Base-by-base conservation (phyloP, 2,888 invertebrate genomes). In the Synanthedon formicaeformis region DNA sequence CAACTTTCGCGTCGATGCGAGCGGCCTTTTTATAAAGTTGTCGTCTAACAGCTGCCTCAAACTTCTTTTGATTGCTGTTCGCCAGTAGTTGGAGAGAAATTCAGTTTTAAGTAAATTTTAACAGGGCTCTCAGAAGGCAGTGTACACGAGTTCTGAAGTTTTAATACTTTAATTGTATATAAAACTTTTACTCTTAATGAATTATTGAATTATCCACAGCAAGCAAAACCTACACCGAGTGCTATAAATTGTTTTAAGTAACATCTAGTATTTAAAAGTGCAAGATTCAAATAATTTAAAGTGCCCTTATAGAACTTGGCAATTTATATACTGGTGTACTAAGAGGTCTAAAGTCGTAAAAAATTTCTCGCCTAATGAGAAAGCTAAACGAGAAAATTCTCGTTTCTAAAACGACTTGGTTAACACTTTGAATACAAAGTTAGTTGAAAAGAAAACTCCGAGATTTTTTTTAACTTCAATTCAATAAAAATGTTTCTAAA, bases 61-160 rank as follows among this genome's bases (percentile, higher is more conserved):
- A 71, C 64, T 60, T 70, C 59, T 58, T 60, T 71, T 65, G 72
- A 72, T 72, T 62, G 60, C 62, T 57, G 58, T 63, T 58, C 62
- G 63, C 65, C 61, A 59, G 59, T 66, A 68, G 57, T 55, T 56
- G 51, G 55, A 57, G 59, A 57, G 56, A 58, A 55, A 54, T 53
- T 52, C 54, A 54, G 45, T 45, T 45, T 45, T 13, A 8, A 45
- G 8, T 14, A 45, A 45, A 45, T 45, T 45, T 45, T 45, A 45
- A 45, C 13, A 12, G 14, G 13, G 45, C 14, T 13, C 45, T 45
- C 14, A 45, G 34, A 34, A 34, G 34, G 34, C 34, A 10, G 10
- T 34, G 34, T 34, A 34, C 34, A 34, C 34, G 34, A 34, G 45
- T 45, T 45, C 23, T 23, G 6, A n/a, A 13, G 13, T 12, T 45